phyloP scores from a whole-genome alignment of 2,888 invertebrate species.

The Acronicta leporina region DNA sequence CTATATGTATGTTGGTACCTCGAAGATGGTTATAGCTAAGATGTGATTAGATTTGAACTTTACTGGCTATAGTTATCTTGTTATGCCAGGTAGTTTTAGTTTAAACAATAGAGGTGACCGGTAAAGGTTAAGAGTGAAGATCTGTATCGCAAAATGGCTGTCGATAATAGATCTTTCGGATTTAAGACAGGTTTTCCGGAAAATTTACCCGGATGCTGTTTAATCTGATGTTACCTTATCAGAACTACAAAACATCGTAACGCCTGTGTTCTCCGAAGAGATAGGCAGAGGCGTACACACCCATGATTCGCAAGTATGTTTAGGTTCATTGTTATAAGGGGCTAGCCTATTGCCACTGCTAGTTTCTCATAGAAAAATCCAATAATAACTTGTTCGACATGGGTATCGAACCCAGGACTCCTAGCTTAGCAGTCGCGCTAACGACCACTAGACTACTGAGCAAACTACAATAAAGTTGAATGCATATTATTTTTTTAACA shows the following conservation, averaged over 20 bases:
- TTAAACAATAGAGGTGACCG: constrained; percentile 30
- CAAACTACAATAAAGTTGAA: no score
- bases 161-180: not conserved
- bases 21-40: constrained; percentile 14
- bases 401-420: no score
- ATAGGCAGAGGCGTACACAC: no score
- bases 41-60: constrained; percentile 47
- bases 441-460: no score
- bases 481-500: not conserved
- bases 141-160: constrained; percentile 13
- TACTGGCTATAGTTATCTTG: constrained; percentile 18
- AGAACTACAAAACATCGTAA: no score
- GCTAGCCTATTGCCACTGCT: no score
- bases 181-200: not conserved
- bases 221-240: not conserved
- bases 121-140: constrained; percentile 8
- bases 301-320: no score
- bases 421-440: no score
- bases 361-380: no score
- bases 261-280: no score
- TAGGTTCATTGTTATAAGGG: no score
- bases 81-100: constrained; percentile 11
- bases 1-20: not conserved
- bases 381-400: no score
- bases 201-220: not conserved